Evolutionary conservation across 2,113 vertebrate genomes (phyloP).

Genomic region (Melanerpes aurifrons): DNA sequence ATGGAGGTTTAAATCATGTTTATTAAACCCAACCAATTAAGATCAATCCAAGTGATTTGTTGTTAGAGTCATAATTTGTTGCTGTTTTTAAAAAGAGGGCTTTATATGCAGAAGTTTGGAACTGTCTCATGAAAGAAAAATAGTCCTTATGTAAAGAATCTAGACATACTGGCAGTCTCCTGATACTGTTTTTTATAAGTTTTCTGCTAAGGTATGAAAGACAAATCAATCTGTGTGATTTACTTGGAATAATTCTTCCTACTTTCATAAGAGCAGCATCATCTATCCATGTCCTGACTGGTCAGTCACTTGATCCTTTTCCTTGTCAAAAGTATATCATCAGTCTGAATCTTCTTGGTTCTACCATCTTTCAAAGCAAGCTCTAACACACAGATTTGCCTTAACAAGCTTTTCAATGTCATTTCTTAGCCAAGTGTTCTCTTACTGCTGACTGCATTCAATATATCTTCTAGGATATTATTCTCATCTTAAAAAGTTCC

Average conservation of each 20-base stretch:
- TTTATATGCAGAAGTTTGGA: neutral
- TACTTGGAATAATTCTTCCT: neutral
- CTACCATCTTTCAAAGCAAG: neutral
- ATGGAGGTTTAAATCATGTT: neutral
- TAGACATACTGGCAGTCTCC: neutral
- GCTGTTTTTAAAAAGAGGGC: neutral
- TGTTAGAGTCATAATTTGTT: neutral
- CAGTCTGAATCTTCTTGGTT: neutral
- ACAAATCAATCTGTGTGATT: neutral
- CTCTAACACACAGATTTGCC: neutral
- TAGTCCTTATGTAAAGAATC: neutral
- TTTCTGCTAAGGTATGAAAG: neutral
- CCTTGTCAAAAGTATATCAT: neutral
- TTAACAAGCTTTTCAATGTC: slow-evolving; percentile 7
- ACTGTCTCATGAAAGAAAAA: neutral
- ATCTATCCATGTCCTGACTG: neutral
- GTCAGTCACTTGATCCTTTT: neutral
- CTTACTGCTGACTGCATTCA: neutral
- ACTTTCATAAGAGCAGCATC: neutral
- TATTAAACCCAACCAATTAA: neutral
- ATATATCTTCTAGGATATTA: neutral
- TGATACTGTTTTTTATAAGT: neutral
- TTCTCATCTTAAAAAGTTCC: neutral
- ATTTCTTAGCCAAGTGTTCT: slow-evolving; percentile 7
- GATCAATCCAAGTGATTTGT: neutral